phyloP scores from a whole-genome alignment of 2,888 invertebrate genomes.

The Sepiola atlantica region DNA sequence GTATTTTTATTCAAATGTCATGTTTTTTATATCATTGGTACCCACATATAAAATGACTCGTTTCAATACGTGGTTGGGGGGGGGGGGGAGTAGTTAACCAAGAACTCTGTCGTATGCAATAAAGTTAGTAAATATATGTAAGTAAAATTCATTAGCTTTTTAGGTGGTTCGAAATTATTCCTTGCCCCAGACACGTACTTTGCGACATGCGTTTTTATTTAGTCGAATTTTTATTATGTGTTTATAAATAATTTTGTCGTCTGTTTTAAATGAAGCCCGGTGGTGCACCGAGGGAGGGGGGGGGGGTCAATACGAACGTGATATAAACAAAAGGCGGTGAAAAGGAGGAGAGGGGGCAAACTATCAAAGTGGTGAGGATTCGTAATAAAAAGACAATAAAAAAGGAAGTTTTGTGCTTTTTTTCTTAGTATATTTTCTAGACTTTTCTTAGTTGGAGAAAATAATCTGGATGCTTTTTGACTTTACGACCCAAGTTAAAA shows the following conservation, averaged over 20 bases:
- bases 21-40: not conserved
- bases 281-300: not conserved
- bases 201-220: not conserved
- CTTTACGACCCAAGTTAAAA: too few relatives aligned
- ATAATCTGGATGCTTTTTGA: too few relatives aligned
- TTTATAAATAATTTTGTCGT: not conserved
- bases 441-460: too few relatives aligned
- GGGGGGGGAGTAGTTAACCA: too few relatives aligned
- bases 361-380: not conserved
- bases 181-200: not conserved
- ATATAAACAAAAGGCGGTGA: not conserved
- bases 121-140: not conserved
- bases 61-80: too few relatives aligned
- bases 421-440: too few relatives aligned
- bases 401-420: too few relatives aligned
- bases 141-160: not conserved
- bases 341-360: not conserved
- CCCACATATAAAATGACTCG: too few relatives aligned
- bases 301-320: not conserved
- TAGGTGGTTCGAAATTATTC: not conserved
- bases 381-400: not conserved
- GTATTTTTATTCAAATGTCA: not conserved
- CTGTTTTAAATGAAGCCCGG: not conserved
- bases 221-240: not conserved
- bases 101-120: not conserved